Evolutionary conservation across 1,140 invertebrate species (phyloP).

Genomic region (Scylla paramamosain): DNA sequence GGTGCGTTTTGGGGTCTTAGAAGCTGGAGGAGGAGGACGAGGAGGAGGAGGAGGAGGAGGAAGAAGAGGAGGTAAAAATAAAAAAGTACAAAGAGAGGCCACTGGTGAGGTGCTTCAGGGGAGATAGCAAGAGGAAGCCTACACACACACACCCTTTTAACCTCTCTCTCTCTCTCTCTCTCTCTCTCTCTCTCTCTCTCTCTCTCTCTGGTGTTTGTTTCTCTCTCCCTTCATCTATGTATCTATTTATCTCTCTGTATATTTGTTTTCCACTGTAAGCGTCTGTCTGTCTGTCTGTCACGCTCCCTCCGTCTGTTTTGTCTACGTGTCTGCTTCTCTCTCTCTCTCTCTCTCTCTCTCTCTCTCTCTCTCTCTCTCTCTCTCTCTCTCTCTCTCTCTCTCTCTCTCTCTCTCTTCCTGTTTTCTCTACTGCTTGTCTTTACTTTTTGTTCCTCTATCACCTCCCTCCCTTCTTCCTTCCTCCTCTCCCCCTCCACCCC

Average conservation of each 20-base stretch:
- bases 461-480: conserved; percentile 4
- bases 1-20: not conserved
- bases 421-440: not conserved
- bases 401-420: conserved; percentile 51
- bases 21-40: not conserved
- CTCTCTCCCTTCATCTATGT: not conserved
- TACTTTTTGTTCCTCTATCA: not conserved
- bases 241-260: not conserved
- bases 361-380: not conserved
- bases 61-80: not conserved
- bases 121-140: not conserved
- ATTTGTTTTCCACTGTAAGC: no score
- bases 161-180: not conserved
- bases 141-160: not conserved
- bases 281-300: not conserved
- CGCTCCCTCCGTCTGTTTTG: not conserved
- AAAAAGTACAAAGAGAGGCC: not conserved
- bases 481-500: not conserved
- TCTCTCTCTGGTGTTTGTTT: not conserved
- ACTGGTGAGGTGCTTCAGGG: not conserved
- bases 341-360: not conserved
- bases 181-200: not conserved
- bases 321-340: not conserved
- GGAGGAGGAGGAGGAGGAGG: not conserved
- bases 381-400: conserved; percentile 55